Conservation (phyloP, 2,113 vertebrate species). For the Silurus glanis region DNA sequence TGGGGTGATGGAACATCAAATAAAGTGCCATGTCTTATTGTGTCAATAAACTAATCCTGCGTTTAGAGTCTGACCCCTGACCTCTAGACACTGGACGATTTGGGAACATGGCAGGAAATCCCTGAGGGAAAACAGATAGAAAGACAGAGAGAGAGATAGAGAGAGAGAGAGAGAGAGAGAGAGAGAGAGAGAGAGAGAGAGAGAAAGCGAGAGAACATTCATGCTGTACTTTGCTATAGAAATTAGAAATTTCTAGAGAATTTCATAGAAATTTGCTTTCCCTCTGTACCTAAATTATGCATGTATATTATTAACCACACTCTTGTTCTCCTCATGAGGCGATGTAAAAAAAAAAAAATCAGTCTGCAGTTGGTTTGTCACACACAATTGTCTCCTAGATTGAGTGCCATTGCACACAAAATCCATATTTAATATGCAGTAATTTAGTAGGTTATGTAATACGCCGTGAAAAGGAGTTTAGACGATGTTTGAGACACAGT, state of each 20-base stretch:
- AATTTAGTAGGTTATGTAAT: slow-evolving; percentile 26
- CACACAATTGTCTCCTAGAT: slow-evolving; percentile 32
- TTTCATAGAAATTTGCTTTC: neutral
- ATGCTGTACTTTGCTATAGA: neutral
- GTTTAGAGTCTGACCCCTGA: slow-evolving; percentile 73
- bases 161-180: neutral
- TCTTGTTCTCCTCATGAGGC: slow-evolving; percentile 1
- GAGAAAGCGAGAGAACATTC: neutral
- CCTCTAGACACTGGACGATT: slow-evolving; percentile 64
- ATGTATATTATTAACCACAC: slow-evolving; percentile 7
- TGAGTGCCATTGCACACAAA: slow-evolving; percentile 30
- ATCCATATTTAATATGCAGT: slow-evolving; percentile 33
- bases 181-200: neutral
- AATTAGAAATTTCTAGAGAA: neutral
- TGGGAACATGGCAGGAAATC: slow-evolving; percentile 52
- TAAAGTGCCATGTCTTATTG: slow-evolving; percentile 78
- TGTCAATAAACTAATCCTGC: slow-evolving; percentile 79
- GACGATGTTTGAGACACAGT: slow-evolving; percentile 8
- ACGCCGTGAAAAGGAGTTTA: slow-evolving; percentile 22
- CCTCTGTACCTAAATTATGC: slow-evolving; percentile 18
- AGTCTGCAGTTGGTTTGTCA: slow-evolving; percentile 32
- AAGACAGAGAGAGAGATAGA: neutral
- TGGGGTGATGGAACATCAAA: slow-evolving; percentile 72
- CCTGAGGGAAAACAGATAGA: neutral
- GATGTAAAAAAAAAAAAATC: neutral